These are phyloP conservation scores for Frieseomelitta varia DNA, from an alignment of 1,140 invertebrate species.

Conservation along the genomic window DNA sequence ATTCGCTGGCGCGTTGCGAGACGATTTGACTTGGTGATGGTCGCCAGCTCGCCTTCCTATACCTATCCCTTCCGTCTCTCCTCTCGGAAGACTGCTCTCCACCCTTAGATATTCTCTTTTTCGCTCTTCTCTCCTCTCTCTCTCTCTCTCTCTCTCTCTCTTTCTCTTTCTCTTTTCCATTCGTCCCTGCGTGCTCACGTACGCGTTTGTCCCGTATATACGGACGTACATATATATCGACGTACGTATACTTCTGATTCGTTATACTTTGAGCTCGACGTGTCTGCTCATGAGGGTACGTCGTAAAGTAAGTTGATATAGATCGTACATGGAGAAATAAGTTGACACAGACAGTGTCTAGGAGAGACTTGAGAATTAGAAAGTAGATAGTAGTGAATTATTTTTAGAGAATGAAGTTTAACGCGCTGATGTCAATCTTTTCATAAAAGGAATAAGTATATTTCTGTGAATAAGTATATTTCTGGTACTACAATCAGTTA, in stretches of 20 bases:
- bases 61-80: slow-evolving; percentile 42
- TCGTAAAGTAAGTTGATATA: background rate
- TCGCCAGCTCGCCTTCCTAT: slow-evolving; percentile 71
- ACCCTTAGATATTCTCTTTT: slow-evolving; percentile 1
- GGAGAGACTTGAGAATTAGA: background rate
- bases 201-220: slow-evolving; percentile 23
- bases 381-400: no score
- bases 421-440: no score
- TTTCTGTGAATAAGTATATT: no score
- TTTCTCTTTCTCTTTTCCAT: slow-evolving; percentile 22
- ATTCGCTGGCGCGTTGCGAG: slow-evolving; percentile 78
- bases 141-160: slow-evolving; percentile 7
- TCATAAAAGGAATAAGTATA: no score
- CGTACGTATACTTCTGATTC: slow-evolving; percentile 36
- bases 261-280: slow-evolving; percentile 26
- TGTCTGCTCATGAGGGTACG: slow-evolving; percentile 5
- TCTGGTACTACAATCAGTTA: no score
- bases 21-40: slow-evolving; percentile 80
- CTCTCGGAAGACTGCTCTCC: background rate
- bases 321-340: background rate
- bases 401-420: no score
- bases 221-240: slow-evolving; percentile 29
- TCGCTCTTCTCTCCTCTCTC: slow-evolving; percentile 2
- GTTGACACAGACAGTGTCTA: background rate
- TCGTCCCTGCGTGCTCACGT: slow-evolving; percentile 39